Conservation (phyloP, 2,888 invertebrate species). For the Drosophila ustulata region DNA sequence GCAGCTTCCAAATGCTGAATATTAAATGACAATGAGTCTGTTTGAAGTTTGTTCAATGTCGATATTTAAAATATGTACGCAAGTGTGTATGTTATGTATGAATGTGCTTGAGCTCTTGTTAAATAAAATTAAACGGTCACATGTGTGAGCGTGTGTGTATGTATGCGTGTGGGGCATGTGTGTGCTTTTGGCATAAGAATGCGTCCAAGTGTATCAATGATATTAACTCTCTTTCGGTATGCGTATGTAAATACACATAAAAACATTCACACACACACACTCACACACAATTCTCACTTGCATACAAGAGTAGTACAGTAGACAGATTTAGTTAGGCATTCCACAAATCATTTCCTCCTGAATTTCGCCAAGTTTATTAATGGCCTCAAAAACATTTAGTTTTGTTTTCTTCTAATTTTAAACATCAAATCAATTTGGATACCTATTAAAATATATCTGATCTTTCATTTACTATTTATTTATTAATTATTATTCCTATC, state of each 20-base stretch:
- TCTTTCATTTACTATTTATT: too few relatives aligned
- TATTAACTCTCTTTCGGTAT: conserved; percentile 51
- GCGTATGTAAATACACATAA: conserved; percentile 38
- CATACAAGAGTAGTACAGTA: conserved; percentile 1
- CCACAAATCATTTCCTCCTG: conserved; percentile 4
- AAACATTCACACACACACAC: conserved; percentile 13
- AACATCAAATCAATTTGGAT: too few relatives aligned
- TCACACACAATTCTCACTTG: conserved; percentile 7
- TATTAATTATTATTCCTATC: too few relatives aligned
- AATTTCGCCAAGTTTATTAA: not conserved
- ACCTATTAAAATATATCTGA: too few relatives aligned
- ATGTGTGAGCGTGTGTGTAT: not conserved
- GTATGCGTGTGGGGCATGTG: not conserved
- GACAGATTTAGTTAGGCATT: conserved; percentile 12
- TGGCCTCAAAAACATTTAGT: not conserved
- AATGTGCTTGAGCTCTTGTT: conserved; percentile 15
- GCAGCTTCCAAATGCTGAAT: conserved; percentile 16
- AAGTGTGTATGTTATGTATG: not conserved
- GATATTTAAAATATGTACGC: conserved; percentile 9
- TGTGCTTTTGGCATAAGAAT: conserved; percentile 48
- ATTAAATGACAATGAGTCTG: conserved; percentile 18
- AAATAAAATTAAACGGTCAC: conserved; percentile 35
- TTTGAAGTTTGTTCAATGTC: conserved; percentile 12
- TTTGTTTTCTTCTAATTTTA: too few relatives aligned
- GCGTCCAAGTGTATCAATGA: conserved; percentile 66